Conservation (phyloP, 2,797 vertebrate species). For the Semaprochilodus insignis region DNA sequence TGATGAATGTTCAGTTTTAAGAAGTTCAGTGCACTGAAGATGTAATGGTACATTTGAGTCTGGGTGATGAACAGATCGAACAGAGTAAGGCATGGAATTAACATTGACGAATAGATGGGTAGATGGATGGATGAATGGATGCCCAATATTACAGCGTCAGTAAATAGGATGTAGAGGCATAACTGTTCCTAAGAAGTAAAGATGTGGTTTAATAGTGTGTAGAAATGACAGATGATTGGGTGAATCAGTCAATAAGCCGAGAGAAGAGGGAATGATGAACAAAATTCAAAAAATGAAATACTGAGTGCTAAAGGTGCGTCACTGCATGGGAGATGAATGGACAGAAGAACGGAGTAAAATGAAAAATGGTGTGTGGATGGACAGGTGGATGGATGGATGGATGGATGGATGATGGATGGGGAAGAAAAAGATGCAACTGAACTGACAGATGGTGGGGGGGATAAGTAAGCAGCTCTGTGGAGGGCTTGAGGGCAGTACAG, state of each 20-base stretch:
- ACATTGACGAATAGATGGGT: too few species aligned
- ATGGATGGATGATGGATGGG: slow-evolving; percentile 51
- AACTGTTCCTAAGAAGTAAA: too few species aligned
- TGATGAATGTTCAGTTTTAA: not conserved
- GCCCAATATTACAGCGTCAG: not conserved
- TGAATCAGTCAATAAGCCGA: not conserved
- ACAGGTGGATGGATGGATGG: slow-evolving; percentile 59
- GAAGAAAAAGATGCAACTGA: slow-evolving; percentile 32
- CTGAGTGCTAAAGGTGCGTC: slow-evolving; percentile 45
- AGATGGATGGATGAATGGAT: not conserved
- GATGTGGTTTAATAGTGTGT: too few species aligned
- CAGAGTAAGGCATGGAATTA: too few species aligned
- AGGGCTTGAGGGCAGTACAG: slow-evolving; percentile 25
- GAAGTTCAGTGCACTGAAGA: not conserved
- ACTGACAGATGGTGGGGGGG: not conserved
- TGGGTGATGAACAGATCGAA: too few species aligned
- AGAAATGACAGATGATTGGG: not conserved
- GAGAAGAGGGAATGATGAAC: not conserved
- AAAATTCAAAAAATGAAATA: slow-evolving; percentile 23
- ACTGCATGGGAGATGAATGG: slow-evolving; percentile 53
- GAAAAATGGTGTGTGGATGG: slow-evolving; percentile 23
- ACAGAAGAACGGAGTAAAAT: slow-evolving; percentile 34
- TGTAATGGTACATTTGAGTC: too few species aligned
- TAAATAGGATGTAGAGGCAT: too few species aligned
- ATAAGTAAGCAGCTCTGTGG: slow-evolving; percentile 18